phyloP scores from a whole-genome alignment of 2,113 vertebrate genomes.

The Siniperca chuatsi region DNA sequence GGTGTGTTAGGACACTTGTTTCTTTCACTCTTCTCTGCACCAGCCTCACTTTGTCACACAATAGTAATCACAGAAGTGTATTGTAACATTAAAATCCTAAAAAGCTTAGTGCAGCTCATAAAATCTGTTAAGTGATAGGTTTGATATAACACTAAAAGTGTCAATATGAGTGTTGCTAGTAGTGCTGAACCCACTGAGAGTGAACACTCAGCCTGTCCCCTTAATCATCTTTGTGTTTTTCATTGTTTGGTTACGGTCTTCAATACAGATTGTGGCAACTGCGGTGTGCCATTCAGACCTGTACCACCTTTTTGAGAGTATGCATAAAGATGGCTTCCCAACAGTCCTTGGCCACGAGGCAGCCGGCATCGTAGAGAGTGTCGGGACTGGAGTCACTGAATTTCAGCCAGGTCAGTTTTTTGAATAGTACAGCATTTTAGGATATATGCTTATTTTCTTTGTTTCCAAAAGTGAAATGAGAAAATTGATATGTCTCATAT shows the following conservation, averaged over 20 bases:
- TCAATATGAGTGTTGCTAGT: not conserved
- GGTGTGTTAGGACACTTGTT: not conserved
- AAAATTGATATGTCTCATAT: not conserved
- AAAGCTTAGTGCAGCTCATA: not conserved
- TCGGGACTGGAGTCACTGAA: slow-evolving; percentile 87
- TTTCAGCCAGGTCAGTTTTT: slow-evolving; percentile 82
- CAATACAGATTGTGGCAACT: slow-evolving; percentile 86
- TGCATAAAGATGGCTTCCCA: slow-evolving; percentile 79
- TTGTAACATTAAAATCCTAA: not conserved
- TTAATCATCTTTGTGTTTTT: not conserved
- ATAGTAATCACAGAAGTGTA: not conserved
- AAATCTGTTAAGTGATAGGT: not conserved
- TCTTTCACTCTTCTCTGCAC: not conserved
- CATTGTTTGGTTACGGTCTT: not conserved
- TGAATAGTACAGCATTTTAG: not conserved
- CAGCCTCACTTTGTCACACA: not conserved
- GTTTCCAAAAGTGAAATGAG: not conserved
- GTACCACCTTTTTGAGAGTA: slow-evolving; percentile 76
- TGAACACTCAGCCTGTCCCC: not conserved
- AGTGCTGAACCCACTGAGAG: not conserved
- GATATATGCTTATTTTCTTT: not conserved
- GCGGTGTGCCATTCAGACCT: slow-evolving; percentile 88
- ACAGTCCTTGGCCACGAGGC: slow-evolving; percentile 89
- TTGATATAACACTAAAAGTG: not conserved
- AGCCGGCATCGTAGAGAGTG: slow-evolving; percentile 89